These are phyloP conservation scores for Urocynchramus pylzowi DNA, from an alignment of 2,113 vertebrate species.

Conservation along the genomic window DNA sequence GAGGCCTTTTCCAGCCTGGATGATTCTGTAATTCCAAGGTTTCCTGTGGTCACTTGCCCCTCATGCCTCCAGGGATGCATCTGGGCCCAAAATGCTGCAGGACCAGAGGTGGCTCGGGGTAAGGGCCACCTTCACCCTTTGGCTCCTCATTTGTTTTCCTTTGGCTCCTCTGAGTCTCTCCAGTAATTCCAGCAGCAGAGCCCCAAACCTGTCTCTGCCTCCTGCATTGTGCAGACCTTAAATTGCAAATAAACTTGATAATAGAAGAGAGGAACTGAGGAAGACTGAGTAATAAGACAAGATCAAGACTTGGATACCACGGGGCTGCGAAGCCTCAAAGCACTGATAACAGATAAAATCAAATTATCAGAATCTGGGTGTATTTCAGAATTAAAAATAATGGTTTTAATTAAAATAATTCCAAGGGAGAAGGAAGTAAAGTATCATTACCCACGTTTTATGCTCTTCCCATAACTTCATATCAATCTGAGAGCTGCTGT, in stretches of 20 bases:
- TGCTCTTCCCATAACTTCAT: neutral
- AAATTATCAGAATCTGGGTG: neutral
- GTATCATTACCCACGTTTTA: neutral
- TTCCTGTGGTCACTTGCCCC: neutral
- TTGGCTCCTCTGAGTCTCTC: neutral
- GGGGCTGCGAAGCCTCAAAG: neutral
- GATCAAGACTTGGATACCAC: neutral
- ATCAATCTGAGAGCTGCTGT: neutral
- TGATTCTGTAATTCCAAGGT: neutral
- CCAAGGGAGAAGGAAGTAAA: neutral
- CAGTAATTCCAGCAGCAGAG: neutral
- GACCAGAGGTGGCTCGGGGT: neutral
- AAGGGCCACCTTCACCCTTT: neutral
- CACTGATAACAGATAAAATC: constrained; percentile 27
- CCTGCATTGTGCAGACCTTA: neutral
- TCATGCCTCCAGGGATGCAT: neutral
- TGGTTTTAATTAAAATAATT: constrained; percentile 37
- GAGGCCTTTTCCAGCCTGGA: neutral
- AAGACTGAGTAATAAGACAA: constrained; percentile 1
- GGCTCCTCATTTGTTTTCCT: neutral
- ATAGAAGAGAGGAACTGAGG: neutral
- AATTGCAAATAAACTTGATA: neutral
- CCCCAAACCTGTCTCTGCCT: neutral
- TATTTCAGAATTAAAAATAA: constrained; percentile 42
- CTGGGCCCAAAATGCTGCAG: neutral